Evolutionary conservation across 2,888 invertebrate species (phyloP).

Genomic region (Ochropleura leucogaster): DNA sequence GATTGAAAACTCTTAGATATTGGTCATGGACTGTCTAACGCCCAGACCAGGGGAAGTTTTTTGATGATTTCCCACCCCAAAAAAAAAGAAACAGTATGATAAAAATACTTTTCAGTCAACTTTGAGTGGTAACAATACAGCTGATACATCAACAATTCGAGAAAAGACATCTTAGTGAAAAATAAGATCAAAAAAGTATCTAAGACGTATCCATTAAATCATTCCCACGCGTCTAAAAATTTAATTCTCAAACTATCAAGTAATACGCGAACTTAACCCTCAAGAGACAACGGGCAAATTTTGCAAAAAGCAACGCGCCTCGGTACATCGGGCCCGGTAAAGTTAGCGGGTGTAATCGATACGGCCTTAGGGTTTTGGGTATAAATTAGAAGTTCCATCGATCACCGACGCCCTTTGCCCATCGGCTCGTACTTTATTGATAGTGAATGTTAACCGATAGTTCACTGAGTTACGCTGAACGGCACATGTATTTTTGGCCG

Average conservation of each 20-base stretch:
- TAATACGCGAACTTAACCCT: constrained; percentile 71
- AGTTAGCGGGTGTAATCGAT: constrained; percentile 88
- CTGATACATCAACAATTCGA: neutral
- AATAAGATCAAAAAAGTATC: constrained; percentile 8
- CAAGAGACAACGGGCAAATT: constrained; percentile 79
- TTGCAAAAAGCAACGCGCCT: constrained; percentile 83
- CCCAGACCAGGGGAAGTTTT: no score
- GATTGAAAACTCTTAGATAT: no score
- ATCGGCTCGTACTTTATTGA: constrained; percentile 88
- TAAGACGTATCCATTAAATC: constrained; percentile 39
- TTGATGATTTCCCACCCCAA: no score
- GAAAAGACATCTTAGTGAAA: neutral
- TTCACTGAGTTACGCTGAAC: constrained; percentile 78
- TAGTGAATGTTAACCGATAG: constrained; percentile 87
- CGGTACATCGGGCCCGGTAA: constrained; percentile 75
- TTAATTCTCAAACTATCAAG: constrained; percentile 66
- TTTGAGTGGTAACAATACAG: no score
- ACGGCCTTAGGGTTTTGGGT: constrained; percentile 90
- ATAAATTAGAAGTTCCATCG: constrained; percentile 90
- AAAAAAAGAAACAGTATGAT: no score
- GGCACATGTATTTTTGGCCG: constrained; percentile 73
- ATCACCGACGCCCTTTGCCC: constrained; percentile 89
- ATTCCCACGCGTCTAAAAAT: constrained; percentile 69
- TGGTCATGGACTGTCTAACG: no score
- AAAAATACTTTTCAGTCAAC: no score